phyloP scores from a whole-genome alignment of 1,140 invertebrate species.

The Nymphalis io region DNA sequence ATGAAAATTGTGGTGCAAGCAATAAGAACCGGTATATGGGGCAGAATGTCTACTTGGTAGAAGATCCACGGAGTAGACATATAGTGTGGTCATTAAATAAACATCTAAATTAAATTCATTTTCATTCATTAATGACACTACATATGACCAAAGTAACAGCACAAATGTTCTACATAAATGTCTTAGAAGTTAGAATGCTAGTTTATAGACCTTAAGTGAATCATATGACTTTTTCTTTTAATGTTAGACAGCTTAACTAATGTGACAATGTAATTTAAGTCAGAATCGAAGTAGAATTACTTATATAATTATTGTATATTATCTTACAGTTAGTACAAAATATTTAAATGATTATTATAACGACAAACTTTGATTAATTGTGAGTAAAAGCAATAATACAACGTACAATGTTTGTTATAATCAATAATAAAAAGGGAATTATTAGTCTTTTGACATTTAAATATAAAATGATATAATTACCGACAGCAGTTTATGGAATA shows the following conservation, averaged over 20 bases:
- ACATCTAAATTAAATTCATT: background rate
- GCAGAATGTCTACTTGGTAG: no score
- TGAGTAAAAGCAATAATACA: conserved; percentile 10
- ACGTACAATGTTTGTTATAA: conserved; percentile 1
- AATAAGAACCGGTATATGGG: no score
- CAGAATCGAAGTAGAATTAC: background rate
- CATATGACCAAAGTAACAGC: conserved; percentile 6
- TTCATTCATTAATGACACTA: background rate
- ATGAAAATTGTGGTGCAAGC: no score
- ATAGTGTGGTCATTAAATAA: no score
- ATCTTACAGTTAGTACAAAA: conserved; percentile 6
- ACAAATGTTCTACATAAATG: background rate
- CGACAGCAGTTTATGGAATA: background rate
- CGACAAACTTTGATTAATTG: background rate
- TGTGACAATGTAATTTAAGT: background rate
- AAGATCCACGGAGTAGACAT: no score
- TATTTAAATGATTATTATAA: background rate
- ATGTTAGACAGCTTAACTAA: background rate
- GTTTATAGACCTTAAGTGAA: background rate
- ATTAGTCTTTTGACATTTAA: background rate
- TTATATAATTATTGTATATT: background rate
- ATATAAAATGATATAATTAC: background rate
- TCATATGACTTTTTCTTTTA: background rate
- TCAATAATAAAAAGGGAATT: background rate
- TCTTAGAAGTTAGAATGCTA: conserved; percentile 4